These are phyloP conservation scores for Aporrectodea caliginosa DNA, from an alignment of 1,140 invertebrate species.

Conservation along the genomic window DNA sequence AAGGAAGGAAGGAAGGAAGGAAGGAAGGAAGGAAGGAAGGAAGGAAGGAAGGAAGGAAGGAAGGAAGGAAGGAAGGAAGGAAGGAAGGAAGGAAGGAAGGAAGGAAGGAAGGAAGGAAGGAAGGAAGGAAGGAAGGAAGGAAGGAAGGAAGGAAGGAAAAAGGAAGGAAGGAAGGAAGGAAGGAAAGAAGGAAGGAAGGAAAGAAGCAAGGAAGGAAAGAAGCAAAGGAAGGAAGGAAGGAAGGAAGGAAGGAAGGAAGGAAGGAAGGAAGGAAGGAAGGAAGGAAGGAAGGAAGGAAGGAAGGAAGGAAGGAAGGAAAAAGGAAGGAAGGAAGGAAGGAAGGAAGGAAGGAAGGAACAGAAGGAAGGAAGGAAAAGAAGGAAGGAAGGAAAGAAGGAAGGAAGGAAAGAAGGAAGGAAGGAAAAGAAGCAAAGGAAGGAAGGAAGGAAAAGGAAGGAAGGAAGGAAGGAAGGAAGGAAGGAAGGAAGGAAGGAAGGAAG, in stretches of 20 bases:
- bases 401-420: neutral
- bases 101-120: neutral
- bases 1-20: neutral
- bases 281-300: constrained; percentile 1
- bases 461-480: neutral
- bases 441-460: neutral
- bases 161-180: constrained; percentile 1
- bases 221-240: neutral
- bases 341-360: neutral
- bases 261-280: constrained; percentile 1
- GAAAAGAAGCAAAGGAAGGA: neutral
- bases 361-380: neutral
- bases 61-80: neutral
- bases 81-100: constrained; percentile 1
- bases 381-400: neutral
- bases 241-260: constrained; percentile 1
- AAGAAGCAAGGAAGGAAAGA: neutral
- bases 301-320: neutral
- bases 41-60: neutral
- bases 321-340: constrained; percentile 1
- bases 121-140: constrained; percentile 1
- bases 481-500: neutral
- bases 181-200: neutral
- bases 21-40: constrained; percentile 1
- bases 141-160: neutral